These are phyloP conservation scores for Sesia bembeciformis DNA, from an alignment of 2,888 invertebrate genomes.

Conservation along the genomic window DNA sequence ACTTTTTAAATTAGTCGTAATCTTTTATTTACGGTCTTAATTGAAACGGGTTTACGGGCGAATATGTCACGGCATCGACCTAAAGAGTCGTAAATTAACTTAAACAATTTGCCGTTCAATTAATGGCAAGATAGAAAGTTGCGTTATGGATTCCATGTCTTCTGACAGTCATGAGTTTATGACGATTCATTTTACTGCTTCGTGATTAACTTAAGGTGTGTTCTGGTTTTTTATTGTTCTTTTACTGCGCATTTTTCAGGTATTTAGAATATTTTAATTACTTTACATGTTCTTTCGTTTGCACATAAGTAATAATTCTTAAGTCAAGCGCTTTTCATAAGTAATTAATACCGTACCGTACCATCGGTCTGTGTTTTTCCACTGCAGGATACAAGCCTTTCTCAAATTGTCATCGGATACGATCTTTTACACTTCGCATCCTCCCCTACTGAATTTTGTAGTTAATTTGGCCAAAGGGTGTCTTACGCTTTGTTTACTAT, in stretches of 20 bases:
- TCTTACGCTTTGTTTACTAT: too few relatives aligned
- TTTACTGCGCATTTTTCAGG: not conserved
- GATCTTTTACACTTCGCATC: too few relatives aligned
- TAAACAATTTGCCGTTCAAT: not conserved
- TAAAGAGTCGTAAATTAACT: slow-evolving; percentile 9
- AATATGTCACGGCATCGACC: slow-evolving; percentile 29
- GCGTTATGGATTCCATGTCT: not conserved
- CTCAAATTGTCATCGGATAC: too few relatives aligned
- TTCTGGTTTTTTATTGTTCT: not conserved
- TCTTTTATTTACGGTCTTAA: slow-evolving; percentile 31
- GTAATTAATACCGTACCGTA: too few relatives aligned
- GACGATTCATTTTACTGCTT: not conserved
- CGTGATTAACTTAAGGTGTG: not conserved
- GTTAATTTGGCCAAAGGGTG: too few relatives aligned
- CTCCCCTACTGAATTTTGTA: too few relatives aligned
- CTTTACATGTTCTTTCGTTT: too few relatives aligned
- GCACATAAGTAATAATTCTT: too few relatives aligned
- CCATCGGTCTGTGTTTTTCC: too few relatives aligned
- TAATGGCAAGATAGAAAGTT: slow-evolving; percentile 4
- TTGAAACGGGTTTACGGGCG: slow-evolving; percentile 30
- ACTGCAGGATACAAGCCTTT: too few relatives aligned
- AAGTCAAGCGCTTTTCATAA: too few relatives aligned
- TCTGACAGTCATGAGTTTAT: not conserved
- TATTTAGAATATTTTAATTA: not conserved
- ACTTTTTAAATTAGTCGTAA: slow-evolving; percentile 21